Conservation (phyloP, 2,797 vertebrate genomes). For the Otus scops region DNA sequence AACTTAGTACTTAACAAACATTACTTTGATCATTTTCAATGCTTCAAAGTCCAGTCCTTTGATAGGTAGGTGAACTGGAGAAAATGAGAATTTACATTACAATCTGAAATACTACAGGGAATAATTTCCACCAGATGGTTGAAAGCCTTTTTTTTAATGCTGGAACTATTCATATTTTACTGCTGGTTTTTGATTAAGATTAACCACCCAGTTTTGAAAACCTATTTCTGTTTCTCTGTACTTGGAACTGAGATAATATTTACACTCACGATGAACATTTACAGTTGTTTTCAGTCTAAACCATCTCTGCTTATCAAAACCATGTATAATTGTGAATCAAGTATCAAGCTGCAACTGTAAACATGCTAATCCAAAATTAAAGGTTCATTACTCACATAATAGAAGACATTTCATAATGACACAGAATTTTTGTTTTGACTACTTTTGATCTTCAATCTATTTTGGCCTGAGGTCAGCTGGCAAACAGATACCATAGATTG, state of each 20-base stretch:
- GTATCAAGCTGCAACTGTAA: conserved; percentile 58
- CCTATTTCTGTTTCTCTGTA: not conserved
- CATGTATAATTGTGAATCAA: conserved; percentile 13
- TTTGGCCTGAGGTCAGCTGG: conserved; percentile 68
- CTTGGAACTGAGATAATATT: conserved; percentile 41
- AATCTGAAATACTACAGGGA: not conserved
- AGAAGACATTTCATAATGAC: conserved; percentile 40
- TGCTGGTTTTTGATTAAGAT: not conserved
- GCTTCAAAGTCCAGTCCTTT: not conserved
- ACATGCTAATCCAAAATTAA: conserved; percentile 62
- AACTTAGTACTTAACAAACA: not conserved
- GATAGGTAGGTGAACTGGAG: not conserved
- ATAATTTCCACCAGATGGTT: not conserved
- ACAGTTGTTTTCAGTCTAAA: conserved; percentile 22
- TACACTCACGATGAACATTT: conserved; percentile 39
- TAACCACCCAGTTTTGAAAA: not conserved
- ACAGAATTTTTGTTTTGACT: conserved; percentile 65
- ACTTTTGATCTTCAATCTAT: conserved; percentile 64
- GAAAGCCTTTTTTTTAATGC: not conserved
- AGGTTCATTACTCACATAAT: conserved; percentile 69
- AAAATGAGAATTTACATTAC: not conserved
- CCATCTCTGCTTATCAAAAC: conserved; percentile 26
- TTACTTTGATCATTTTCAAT: not conserved
- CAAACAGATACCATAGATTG: conserved; percentile 64
- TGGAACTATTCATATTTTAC: not conserved